phyloP scores from a whole-genome alignment of 2,888 invertebrate species.

The Exephanes ischioxanthus region DNA sequence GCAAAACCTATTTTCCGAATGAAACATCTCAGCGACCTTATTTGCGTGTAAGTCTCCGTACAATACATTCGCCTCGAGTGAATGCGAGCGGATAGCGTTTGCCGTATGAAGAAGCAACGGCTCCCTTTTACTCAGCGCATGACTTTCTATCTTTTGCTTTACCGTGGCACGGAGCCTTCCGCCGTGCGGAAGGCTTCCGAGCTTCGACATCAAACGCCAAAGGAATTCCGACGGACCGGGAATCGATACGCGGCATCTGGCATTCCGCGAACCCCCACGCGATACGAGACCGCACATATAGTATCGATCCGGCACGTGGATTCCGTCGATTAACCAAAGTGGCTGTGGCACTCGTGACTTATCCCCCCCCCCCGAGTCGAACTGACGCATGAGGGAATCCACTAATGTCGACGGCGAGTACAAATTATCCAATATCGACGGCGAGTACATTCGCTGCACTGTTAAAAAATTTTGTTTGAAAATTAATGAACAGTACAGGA shows the following conservation, averaged over 20 bases:
- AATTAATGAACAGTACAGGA: too few species aligned
- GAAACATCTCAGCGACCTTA: neutral
- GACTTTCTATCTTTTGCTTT: neutral
- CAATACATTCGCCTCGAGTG: neutral
- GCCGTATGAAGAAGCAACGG: neutral
- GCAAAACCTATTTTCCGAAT: neutral
- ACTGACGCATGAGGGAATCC: conserved; percentile 40
- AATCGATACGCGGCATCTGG: conserved; percentile 13
- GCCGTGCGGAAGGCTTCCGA: neutral
- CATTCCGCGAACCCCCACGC: conserved; percentile 2
- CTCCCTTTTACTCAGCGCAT: neutral
- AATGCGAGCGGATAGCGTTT: conserved; percentile 3
- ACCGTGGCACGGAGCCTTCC: neutral
- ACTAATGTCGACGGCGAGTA: neutral
- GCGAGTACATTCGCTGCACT: neutral
- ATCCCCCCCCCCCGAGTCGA: conserved; percentile 16
- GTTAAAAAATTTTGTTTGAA: too few species aligned
- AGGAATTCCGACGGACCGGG: conserved; percentile 28
- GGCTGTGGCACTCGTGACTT: conserved; percentile 48
- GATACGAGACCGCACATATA: conserved; percentile 33
- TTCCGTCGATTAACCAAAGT: conserved; percentile 59
- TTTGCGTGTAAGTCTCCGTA: too few species aligned
- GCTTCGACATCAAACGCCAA: conserved; percentile 40
- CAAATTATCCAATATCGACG: conserved; percentile 22
- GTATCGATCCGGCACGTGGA: conserved; percentile 39